These are phyloP conservation scores for Polydrusus tereticollis DNA, from an alignment of 2,888 invertebrate genomes.

Conservation along the genomic window DNA sequence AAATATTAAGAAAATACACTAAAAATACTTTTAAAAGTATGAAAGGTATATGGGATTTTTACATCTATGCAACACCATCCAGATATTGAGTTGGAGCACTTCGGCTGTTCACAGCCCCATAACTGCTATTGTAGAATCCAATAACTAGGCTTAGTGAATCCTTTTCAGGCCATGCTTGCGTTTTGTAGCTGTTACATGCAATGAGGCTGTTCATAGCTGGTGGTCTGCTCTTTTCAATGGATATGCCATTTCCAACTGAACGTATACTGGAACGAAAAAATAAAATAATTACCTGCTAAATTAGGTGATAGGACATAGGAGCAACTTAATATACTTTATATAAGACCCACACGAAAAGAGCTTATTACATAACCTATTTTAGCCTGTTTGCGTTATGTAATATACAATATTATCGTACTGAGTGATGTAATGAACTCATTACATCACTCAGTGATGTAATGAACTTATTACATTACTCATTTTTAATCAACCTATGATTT, in stretches of 20 bases:
- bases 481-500: too few relatives aligned
- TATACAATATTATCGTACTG: too few relatives aligned
- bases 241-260: conserved; percentile 69
- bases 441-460: too few relatives aligned
- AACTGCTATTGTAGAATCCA: conserved; percentile 71
- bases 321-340: too few relatives aligned
- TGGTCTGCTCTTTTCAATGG: conserved; percentile 76
- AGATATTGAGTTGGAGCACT: conserved; percentile 55
- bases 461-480: too few relatives aligned
- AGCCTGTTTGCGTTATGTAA: too few relatives aligned
- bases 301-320: too few relatives aligned
- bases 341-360: too few relatives aligned
- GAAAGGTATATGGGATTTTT: conserved; percentile 1
- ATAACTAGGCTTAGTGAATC: conserved; percentile 61
- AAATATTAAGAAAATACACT: too few relatives aligned
- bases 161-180: conserved; percentile 70
- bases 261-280: conserved; percentile 59
- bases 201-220: conserved; percentile 83
- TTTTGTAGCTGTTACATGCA: conserved; percentile 83
- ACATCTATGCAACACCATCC: conserved; percentile 57
- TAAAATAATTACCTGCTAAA: not conserved
- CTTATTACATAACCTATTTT: too few relatives aligned
- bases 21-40: not conserved
- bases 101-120: conserved; percentile 68
- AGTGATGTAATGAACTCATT: too few relatives aligned